Conservation (phyloP, 2,113 vertebrate species). For the Puntigrus tetrazona region DNA sequence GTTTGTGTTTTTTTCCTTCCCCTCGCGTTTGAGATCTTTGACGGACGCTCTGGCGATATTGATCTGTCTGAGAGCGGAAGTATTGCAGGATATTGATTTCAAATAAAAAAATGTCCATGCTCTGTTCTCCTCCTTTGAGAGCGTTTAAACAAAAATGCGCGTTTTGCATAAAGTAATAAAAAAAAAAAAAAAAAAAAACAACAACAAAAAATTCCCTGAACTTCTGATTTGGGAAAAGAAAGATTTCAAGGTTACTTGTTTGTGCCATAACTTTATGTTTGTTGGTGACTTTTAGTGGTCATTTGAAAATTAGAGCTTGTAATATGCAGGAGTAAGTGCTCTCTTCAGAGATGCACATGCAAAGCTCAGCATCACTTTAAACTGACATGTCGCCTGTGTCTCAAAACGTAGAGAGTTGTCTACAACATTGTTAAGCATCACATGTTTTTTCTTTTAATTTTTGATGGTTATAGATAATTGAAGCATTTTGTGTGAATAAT, state of each 20-base stretch:
- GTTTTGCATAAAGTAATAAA: not conserved
- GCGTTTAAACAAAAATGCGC: not conserved
- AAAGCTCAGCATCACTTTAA: conserved; percentile 17
- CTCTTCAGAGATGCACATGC: not conserved
- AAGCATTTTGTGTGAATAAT: not conserved
- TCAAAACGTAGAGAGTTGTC: not conserved
- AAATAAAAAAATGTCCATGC: conserved; percentile 44
- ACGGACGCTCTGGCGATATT: conserved; percentile 68
- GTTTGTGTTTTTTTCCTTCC: not conserved
- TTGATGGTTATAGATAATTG: no score
- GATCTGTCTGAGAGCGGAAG: conserved; percentile 70
- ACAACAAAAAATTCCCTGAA: no score
- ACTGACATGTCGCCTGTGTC: not conserved
- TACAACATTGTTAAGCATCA: not conserved
- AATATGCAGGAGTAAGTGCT: not conserved
- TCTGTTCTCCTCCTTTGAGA: not conserved
- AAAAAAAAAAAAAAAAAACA: not conserved
- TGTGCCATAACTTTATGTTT: not conserved
- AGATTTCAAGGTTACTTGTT: not conserved
- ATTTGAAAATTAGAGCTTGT: not conserved
- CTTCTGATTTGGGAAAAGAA: not conserved
- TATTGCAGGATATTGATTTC: conserved; percentile 70
- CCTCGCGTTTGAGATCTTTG: conserved; percentile 52
- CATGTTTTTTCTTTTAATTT: not conserved
- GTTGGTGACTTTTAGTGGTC: not conserved